A percentile compares a stretch with the other conserved stretches of the same genome.
phyloP scores from a whole-genome alignment of 1,140 invertebrate species.

The Pseudomyrmex cubaensis region DNA sequence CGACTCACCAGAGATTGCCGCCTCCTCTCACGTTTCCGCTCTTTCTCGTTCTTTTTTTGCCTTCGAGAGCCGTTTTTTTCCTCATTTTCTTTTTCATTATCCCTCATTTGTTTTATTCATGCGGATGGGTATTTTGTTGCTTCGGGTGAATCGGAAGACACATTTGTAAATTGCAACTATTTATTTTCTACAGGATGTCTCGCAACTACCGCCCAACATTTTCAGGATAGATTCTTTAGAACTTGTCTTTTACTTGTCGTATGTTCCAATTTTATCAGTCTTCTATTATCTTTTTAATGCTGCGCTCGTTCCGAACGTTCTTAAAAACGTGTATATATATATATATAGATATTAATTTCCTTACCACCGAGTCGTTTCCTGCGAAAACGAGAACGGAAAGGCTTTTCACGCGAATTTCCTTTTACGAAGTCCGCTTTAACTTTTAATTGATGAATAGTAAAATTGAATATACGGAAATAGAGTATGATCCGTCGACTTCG shows the following conservation, averaged over 20 bases:
- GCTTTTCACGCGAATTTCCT: background rate
- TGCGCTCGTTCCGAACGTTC: constrained; percentile 24
- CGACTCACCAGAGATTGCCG: constrained; percentile 52
- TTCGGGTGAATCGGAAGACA: too few relatives aligned
- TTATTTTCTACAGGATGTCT: too few relatives aligned
- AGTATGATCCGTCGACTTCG: constrained; percentile 47
- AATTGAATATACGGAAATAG: constrained; percentile 70
- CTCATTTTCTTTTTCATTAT: constrained; percentile 47
- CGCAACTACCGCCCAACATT: too few relatives aligned
- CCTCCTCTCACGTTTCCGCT: constrained; percentile 28
- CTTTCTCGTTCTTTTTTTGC: constrained; percentile 14
- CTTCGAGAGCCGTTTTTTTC: constrained; percentile 4
- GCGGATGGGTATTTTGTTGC: background rate
- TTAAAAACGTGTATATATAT: constrained; percentile 26
- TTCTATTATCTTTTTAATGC: background rate
- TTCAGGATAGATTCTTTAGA: too few relatives aligned
- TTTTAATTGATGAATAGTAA: constrained; percentile 76
- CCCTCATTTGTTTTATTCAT: background rate
- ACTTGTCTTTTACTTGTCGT: too few relatives aligned
- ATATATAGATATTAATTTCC: constrained; percentile 46
- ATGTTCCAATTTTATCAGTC: too few relatives aligned
- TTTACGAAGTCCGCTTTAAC: constrained; percentile 59
- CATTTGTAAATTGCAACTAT: too few relatives aligned
- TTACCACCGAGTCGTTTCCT: constrained; percentile 60
- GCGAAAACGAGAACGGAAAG: constrained; percentile 19